Percentiles rank a stretch among this genome's conserved stretches.
phyloP scores from a whole-genome alignment of 2,797 vertebrate species.

The Microtus agrestis region DNA sequence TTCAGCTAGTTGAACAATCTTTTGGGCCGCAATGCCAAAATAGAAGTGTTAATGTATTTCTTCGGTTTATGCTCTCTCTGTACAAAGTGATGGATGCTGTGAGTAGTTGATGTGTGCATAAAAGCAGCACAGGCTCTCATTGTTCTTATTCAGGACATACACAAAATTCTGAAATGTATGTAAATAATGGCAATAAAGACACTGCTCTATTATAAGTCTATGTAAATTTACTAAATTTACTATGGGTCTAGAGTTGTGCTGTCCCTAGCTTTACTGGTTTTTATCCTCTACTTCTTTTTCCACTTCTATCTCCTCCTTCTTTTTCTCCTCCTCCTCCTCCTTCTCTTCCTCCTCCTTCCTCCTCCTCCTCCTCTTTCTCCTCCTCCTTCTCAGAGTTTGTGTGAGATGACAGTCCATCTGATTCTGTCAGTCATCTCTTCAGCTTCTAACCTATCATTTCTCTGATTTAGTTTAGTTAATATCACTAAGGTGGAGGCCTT shows the following conservation, averaged over 20 bases:
- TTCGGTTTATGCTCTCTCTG: slow-evolving; percentile 52
- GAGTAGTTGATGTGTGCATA: slow-evolving; percentile 64
- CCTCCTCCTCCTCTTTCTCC: rapidly evolving
- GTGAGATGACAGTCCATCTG: background rate
- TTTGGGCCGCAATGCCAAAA: slow-evolving; percentile 54
- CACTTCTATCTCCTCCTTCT: too few species aligned
- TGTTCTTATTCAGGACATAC: slow-evolving; percentile 39
- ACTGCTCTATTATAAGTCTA: background rate
- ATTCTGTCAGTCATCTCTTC: background rate
- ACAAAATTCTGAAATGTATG: slow-evolving; percentile 7
- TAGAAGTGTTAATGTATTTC: slow-evolving; percentile 60
- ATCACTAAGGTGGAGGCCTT: background rate
- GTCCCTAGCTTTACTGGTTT: background rate
- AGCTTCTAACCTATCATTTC: background rate
- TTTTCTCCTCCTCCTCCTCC: too few species aligned
- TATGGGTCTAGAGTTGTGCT: background rate
- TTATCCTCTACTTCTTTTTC: background rate
- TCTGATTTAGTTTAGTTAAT: background rate
- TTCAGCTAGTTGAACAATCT: slow-evolving; percentile 68
- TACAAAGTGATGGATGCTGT: slow-evolving; percentile 38
- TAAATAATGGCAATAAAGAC: background rate
- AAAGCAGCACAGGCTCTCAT: slow-evolving; percentile 26
- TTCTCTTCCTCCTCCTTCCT: rapidly evolving
- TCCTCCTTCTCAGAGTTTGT: background rate
- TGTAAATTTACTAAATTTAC: background rate